Evolutionary conservation across 2,888 invertebrate genomes (phyloP), one percentile per base, ranked within the genome.

Genomic region (Parapristionchus giblindavisi): DNA sequence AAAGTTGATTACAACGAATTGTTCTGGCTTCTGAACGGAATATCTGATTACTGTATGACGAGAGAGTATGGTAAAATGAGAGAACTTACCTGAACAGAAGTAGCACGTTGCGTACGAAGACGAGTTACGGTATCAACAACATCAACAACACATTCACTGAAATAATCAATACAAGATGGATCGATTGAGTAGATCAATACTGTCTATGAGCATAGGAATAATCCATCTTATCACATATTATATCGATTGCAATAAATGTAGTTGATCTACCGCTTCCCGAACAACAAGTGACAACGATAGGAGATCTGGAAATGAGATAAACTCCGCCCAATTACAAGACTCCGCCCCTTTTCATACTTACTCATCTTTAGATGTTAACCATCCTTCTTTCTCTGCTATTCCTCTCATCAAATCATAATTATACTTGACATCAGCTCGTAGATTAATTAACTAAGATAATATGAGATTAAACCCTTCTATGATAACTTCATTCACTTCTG

Each of bases 241-340:
- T 83, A 76, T 85, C 85, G 27, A 85, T 73, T 3, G 83, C 82
- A 2, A 75, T 84, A 38, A 85, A 11, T 11, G 79, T 76, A 8
- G 83, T 83, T 51, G 80, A 79, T 40, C 81, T 74, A 17, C 80
- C 79, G 36, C 81, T 80, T 4, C 85, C 85, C 6, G 85, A 78
- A n/a, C 79, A 70, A 52, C 85, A 83, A 29, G 81, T 75, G 40
- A 85, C 58, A 29, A 83, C 74, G 21, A 82, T 79, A 14, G 85
- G 84, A 48, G 68, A 68, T 4, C 63, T 63, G 63, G 24, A 63
- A n/a, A n/a, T 14, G 52, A 6, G n/a, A 24, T 8, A 3, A 63
- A 5, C n/a, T 21, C n/a, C 8, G 21, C 40, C 3, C 36, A 24
- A 63, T 29, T 29, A 14, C 32, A n/a, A 4, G 8, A 6, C 4